Base-by-base conservation (phyloP, 2,113 vertebrate genomes). In the Oryzias javanicus region DNA sequence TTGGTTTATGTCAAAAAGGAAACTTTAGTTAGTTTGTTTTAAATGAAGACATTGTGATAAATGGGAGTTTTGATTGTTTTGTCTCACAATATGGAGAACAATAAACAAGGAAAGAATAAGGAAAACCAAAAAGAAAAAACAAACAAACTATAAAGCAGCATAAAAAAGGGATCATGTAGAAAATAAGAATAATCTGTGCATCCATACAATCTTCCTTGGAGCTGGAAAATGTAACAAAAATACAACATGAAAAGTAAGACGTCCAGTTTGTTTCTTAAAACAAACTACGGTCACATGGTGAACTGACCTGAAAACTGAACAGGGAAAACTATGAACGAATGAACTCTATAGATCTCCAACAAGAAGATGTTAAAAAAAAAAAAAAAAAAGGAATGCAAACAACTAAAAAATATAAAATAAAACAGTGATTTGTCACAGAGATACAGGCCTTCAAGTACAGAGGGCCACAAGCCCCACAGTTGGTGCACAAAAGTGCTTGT, bases 231-330 rank as follows among this genome's bases (percentile, higher is more conserved):
- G 67, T 50, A 74, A 85, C 55, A 75, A 65, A 81, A 68, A 60
- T 65, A 79, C 70, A 72, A 55, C 44, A 71, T 80, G 60, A 55
- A 82, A 82, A 90, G 51, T 71, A 54, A 76, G 47, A 76, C 73
- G 79, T 67, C 86, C 76, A 72, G 80, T 80, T 88, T 70, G 67
- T 70, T 77, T 80, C 46, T 83, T 63, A 64, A 80, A 44, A 82
- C 64, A 20, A 50, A 78, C 72, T 72, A 75, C 47, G 74, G 75
- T 84, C 76, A 84, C 72, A 72, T 67, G 64, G 55, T 69, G 64
- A 79, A 70, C 24, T 67, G 70, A 80, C 72, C 71, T 53, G 14
- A 66, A 73, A 41, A 54, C 63, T 69, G 35, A 59, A 72, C 49
- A 42, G 63, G 55, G 55, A 59, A 17, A 72, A 79, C 42, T 53